These are phyloP conservation scores for Stenchaetothrips biformis DNA, from an alignment of 2,888 invertebrate genomes.

Conservation along the genomic window DNA sequence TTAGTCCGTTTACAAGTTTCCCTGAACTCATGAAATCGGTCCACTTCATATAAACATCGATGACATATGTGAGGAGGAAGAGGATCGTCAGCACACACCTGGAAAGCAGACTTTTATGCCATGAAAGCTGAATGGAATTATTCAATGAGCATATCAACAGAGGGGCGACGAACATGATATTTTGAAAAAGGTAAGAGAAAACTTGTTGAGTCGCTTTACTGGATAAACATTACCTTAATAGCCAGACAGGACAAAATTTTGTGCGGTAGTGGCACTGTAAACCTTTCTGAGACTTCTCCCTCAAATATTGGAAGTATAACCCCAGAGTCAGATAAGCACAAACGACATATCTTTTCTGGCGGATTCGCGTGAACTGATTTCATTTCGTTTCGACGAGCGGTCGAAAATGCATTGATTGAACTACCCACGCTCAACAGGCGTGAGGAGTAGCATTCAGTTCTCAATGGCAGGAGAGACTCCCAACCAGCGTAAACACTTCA, in stretches of 20 bases:
- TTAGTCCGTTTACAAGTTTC: constrained; percentile 2
- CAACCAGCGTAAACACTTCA: too few relatives aligned
- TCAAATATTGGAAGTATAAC: constrained; percentile 2
- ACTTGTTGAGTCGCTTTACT: too few relatives aligned
- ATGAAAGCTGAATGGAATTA: background rate
- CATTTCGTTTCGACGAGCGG: background rate
- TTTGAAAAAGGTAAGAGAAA: background rate
- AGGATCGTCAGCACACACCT: constrained; percentile 6
- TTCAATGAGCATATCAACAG: background rate
- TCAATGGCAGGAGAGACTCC: too few relatives aligned
- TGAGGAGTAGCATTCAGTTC: too few relatives aligned
- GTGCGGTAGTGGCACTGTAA: background rate
- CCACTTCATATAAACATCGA: background rate
- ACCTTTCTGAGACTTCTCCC: background rate
- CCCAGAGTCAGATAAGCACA: background rate
- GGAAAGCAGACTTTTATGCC: background rate
- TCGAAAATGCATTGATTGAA: background rate
- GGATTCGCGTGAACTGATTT: constrained; percentile 9
- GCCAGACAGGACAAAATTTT: constrained; percentile 4
- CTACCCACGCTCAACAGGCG: too few relatives aligned
- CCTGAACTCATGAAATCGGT: background rate
- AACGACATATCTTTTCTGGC: constrained; percentile 4
- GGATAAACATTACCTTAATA: background rate
- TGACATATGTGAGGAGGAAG: constrained; percentile 3
- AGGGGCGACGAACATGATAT: background rate